Evolutionary conservation across 2,888 invertebrate genomes (phyloP), one percentile per base, ranked within the genome.

Genomic region (Brassicogethes aeneus): DNA sequence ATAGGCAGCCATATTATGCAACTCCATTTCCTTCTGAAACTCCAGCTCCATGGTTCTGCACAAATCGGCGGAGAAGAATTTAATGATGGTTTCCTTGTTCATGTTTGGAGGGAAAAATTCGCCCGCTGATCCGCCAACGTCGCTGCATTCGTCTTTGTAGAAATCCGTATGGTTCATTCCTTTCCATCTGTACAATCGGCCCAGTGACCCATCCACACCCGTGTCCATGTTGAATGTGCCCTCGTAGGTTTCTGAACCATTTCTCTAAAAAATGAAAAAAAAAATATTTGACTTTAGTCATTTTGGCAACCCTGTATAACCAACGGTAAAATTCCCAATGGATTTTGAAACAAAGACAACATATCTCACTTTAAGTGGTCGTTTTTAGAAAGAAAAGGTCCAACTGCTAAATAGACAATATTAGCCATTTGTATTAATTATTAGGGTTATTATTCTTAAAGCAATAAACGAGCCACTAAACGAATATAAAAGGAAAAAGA

Each of bases 281-380:
- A n/a, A n/a, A 29, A n/a, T 29, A n/a, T 29, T n/a, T n/a, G n/a
- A n/a, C n/a, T n/a, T n/a, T n/a, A n/a, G n/a, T n/a, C 16, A 35
- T n/a, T 15, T 15, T 14, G 16, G 8, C 61, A 65, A 80, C 80
- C 55, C 69, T 71, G 53, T 88, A 91, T 67, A 93, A 92, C 81
- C 90, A 85, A 8, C 87, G 93, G 61, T 93, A 91, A 56, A 75
- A 77, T 56, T 91, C 90, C 46, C 80, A 80, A 0, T 77, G 77
- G 0, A 75, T n/a, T n/a, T n/a, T n/a, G n/a, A n/a, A n/a, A n/a
- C n/a, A n/a, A n/a, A n/a, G n/a, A n/a, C n/a, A n/a, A n/a, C n/a
- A n/a, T n/a, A n/a, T n/a, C n/a, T n/a, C n/a, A n/a, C n/a, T n/a
- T n/a, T n/a, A n/a, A n/a, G n/a, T n/a, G n/a, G n/a, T n/a, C n/a